Base-by-base conservation (phyloP, 1,140 invertebrate species). In the Drosophila nannoptera region DNA sequence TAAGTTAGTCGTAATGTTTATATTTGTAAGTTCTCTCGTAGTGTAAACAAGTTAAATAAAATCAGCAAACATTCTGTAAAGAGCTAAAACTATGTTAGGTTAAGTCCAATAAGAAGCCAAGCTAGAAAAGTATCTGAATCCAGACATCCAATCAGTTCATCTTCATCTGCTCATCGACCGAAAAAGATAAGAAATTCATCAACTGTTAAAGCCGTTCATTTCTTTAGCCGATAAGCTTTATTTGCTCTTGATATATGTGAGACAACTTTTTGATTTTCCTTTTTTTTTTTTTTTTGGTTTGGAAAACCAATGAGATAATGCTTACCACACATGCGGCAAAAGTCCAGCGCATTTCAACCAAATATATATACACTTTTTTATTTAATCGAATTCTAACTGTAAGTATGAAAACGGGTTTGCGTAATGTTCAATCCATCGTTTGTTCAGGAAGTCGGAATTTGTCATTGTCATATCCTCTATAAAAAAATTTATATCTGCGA, bases 331-430 rank as follows among this genome's bases (percentile, higher is more conserved):
- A 75, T 77, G 12, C 38, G 52, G 52, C 42, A 58, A 50, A 56
- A 52, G 11, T 14, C 14, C 36, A 52, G 56, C 59, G 42, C 22
- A 43, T 22, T 8, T 43, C 40, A 14, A 7, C 16, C 7, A 49
- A 59, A 45, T 48, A 69, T 22, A 43, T 14, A 43, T 55, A 35
- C 40, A 60, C 54, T 49, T 59, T 63, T 12, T 38, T 4, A 48
- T 54, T 55, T 9, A 70, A 56, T 14, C 58, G 62, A 74, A 64
- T 52, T 70, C 46, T 75, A 78, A 84, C 56, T 73, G 75, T 84
- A 83, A 83, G 75, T 75, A 83, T 64, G 22, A 31, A 32, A 29
- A 53, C 8, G 33, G 46, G 55, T 58, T 61, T 53, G 49, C 48
- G 60, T 58, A 22, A 22, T 22, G 1, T 3, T 36, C 33, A 50